Conservation (phyloP, 2,888 invertebrate species). For the Acholoe squamosa region DNA sequence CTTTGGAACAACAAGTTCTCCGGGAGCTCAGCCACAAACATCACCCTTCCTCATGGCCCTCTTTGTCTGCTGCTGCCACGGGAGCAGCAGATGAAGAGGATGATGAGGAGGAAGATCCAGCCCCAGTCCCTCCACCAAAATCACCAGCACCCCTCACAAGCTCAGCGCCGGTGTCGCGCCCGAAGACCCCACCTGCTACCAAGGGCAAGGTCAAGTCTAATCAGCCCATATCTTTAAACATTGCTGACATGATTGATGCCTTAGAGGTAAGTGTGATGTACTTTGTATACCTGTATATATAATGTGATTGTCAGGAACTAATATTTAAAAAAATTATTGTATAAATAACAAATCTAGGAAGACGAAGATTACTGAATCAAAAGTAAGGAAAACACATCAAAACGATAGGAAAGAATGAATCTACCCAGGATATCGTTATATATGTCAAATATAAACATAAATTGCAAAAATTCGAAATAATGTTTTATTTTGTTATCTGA, state of each 20-base stretch:
- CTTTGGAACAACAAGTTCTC: conserved; percentile 81
- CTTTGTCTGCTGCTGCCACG: not conserved
- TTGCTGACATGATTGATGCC: conserved; percentile 80
- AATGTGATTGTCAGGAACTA: no score
- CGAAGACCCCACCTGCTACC: not conserved
- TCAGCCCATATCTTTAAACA: conserved; percentile 79
- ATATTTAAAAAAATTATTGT: no score
- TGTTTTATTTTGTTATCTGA: no score
- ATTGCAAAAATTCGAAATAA: no score
- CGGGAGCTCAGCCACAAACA: conserved; percentile 77
- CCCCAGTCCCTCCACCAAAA: not conserved
- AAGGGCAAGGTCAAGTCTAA: conserved; percentile 66
- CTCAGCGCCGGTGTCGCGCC: not conserved
- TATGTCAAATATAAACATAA: no score
- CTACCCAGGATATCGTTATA: no score
- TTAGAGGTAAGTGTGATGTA: conserved; percentile 81
- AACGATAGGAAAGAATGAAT: no score
- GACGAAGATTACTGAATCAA: no score
- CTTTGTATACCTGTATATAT: no score
- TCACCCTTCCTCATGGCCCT: conserved; percentile 69
- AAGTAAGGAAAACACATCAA: no score
- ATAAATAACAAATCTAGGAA: no score
- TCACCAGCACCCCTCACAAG: not conserved
- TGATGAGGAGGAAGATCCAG: not conserved
- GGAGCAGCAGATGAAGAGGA: not conserved